Evolutionary conservation across 2,797 vertebrate genomes (phyloP), one percentile per base, ranked within the genome.

Genomic region (Lindbergichthys nudifrons): DNA sequence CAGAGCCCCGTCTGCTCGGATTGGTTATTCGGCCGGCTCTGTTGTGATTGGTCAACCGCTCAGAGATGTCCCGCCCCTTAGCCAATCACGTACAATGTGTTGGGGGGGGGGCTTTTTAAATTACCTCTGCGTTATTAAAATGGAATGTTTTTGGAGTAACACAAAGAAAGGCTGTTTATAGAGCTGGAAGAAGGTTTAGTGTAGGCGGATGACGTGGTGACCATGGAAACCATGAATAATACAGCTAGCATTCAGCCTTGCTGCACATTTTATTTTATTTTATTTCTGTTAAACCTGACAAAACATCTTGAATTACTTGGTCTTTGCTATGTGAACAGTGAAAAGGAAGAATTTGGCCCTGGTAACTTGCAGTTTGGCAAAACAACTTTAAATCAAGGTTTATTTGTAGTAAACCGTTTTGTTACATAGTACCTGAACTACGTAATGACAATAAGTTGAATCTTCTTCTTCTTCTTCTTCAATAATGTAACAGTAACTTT

Each of bases 121-220:
- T 36, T 62, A 23, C 47, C 19, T 23, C 13, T 5, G 10, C 60
- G 16, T 68, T 65, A 43, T 64, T 5, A n/a, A 14, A 46, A 10
- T 50, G 16, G 16, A 71, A 52, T 57, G 54, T 67, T 70, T 16
- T 58, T 16, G 41, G 23, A 61, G 26, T 39, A 36, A 36, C 36
- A 36, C 9, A 56, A 76, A 56, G 26, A 10, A 48, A 42, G n/a
- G 13, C 50, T 65, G n/a, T 10, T 47, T 48, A 52, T 3, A 26
- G 19, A 80, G 61, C 15, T 30, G 13, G 54, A 46, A 10, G n/a
- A 21, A 39, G 1, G 0, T 65, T 50, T 63, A 42, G 57, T 10
- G 8, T n/a, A 39, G 51, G 59, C 11, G 23, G 19, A 65, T 23
- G 14, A 43, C 1, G 1, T 60, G 45, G 56, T 64, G 21, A 56